These are phyloP conservation scores for Gastrophysa polygoni DNA, from an alignment of 2,888 invertebrate genomes.

Conservation along the genomic window DNA sequence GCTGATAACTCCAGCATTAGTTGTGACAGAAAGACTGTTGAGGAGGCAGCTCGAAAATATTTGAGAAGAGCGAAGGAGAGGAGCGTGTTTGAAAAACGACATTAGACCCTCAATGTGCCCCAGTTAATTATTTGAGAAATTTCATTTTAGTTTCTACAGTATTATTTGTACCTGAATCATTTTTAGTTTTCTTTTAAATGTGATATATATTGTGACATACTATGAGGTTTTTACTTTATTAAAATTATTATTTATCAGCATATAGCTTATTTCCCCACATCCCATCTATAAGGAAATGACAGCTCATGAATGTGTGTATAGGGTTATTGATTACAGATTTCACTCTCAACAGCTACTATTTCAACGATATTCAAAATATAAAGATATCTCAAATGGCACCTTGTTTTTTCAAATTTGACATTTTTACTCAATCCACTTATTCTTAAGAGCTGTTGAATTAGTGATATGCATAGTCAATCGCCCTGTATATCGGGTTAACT, in stretches of 20 bases:
- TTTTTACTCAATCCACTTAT: too few species aligned
- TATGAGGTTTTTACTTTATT: background rate
- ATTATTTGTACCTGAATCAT: background rate
- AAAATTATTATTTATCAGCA: background rate
- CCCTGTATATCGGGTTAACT: too few species aligned
- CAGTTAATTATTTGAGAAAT: background rate
- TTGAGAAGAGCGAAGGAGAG: background rate
- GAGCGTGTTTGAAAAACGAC: background rate
- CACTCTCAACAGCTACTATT: too few species aligned
- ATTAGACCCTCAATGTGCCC: background rate
- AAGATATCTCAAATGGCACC: too few species aligned
- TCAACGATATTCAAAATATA: too few species aligned
- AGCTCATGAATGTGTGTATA: background rate
- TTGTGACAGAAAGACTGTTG: background rate
- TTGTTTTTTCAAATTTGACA: too few species aligned
- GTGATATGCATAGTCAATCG: too few species aligned
- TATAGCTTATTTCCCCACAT: background rate
- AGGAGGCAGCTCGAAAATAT: constrained; percentile 1
- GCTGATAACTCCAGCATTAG: too few species aligned
- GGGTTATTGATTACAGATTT: too few species aligned
- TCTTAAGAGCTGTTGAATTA: too few species aligned
- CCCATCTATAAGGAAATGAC: background rate
- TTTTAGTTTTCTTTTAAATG: background rate
- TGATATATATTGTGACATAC: background rate
- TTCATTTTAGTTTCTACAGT: background rate